These are phyloP conservation scores for Mus pahari DNA, from an alignment of 2,113 vertebrate species.

Conservation along the genomic window DNA sequence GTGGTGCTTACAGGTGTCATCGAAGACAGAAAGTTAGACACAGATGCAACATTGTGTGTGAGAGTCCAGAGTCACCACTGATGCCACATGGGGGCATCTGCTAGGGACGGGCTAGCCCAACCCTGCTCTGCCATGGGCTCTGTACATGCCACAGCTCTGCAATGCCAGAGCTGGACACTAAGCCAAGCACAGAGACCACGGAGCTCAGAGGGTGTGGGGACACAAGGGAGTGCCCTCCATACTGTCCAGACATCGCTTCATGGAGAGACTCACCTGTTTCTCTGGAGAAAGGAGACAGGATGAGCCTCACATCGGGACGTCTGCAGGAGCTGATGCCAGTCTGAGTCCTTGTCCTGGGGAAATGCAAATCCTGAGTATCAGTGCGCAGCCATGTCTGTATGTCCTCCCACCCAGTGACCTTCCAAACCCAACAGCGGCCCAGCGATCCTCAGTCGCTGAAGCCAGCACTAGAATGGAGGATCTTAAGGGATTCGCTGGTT, in stretches of 20 bases:
- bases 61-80: neutral
- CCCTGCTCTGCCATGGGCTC: no score
- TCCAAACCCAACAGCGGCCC: neutral
- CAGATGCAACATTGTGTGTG: neutral
- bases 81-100: rapidly evolving
- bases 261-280: rapidly evolving
- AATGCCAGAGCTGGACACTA: no score
- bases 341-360: neutral
- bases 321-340: no score
- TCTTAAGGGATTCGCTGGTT: neutral
- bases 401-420: no score
- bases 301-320: rapidly evolving
- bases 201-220: neutral
- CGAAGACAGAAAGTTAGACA: neutral
- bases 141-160: no score
- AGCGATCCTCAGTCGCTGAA: neutral
- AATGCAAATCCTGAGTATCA: rapidly evolving
- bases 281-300: neutral
- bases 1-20: no score
- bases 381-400: neutral
- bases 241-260: rapidly evolving
- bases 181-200: neutral
- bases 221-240: rapidly evolving
- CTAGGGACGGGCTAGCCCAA: neutral
- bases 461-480: neutral